A percentile compares a stretch with the other conserved stretches of the same genome.
phyloP scores from a whole-genome alignment of 2,888 invertebrate genomes.

The Synanthedon formicaeformis region DNA sequence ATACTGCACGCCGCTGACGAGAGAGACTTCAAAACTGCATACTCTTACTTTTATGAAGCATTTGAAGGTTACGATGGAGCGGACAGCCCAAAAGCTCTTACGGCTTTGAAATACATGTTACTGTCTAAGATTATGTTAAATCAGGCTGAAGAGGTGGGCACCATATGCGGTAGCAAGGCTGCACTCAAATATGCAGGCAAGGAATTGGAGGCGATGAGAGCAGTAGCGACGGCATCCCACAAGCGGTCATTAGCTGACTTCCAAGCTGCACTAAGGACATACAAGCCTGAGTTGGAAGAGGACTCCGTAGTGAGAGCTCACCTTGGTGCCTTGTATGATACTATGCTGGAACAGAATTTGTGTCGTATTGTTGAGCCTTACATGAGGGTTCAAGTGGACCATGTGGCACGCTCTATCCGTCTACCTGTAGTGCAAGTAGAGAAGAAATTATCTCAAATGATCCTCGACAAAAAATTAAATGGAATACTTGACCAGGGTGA shows the following conservation, averaged over 20 bases:
- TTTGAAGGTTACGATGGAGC: constrained; percentile 99
- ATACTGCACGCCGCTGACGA: constrained; percentile 99
- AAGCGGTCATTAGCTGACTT: constrained; percentile 97
- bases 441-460: constrained; percentile 99
- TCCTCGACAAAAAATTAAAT: constrained; percentile 96
- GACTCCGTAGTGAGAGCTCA: constrained; percentile 98
- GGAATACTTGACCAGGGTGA: constrained; percentile 99
- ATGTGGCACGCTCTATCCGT: constrained; percentile 91
- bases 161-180: constrained; percentile 95
- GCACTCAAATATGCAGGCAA: constrained; percentile 96
- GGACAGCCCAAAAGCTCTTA: constrained; percentile 90
- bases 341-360: constrained; percentile 98
- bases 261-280: constrained; percentile 88
- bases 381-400: constrained; percentile 93
- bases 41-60: constrained; percentile 99
- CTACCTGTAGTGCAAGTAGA: constrained; percentile 92
- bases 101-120: constrained; percentile 99
- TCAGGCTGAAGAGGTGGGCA: constrained; percentile 95
- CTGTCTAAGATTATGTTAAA: constrained; percentile 98
- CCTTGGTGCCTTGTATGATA: constrained; percentile 95
- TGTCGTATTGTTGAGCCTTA: constrained; percentile 99
- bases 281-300: constrained; percentile 89
- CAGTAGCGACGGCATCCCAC: constrained; percentile 95
- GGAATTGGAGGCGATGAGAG: constrained; percentile 98
- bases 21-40: constrained; percentile 99